Conservation (phyloP, 2,888 invertebrate genomes). For the Lottia gigantea region DNA sequence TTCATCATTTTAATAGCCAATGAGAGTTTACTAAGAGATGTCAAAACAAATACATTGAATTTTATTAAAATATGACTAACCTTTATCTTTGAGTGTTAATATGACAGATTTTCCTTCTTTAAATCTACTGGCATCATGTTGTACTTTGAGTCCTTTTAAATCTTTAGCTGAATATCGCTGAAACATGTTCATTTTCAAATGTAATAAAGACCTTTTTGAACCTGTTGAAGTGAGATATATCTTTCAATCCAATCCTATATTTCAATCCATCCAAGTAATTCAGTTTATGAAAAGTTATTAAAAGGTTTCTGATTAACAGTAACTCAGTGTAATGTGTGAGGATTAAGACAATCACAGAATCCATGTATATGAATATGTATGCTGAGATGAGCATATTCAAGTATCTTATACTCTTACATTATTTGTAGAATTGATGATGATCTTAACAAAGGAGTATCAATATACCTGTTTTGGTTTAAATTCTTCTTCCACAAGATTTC, state of each 20-base stretch:
- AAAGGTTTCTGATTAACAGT: not conserved
- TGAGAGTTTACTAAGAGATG: too few relatives aligned
- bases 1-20: too few relatives aligned
- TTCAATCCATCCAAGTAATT: too few relatives aligned
- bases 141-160: slow-evolving; percentile 85
- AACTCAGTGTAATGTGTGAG: too few relatives aligned
- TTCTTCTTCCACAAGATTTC: slow-evolving; percentile 85
- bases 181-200: slow-evolving; percentile 21
- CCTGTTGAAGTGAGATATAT: too few relatives aligned
- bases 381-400: too few relatives aligned
- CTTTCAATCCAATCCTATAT: not conserved
- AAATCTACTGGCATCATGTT: slow-evolving; percentile 79
- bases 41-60: not conserved
- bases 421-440: not conserved
- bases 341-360: too few relatives aligned
- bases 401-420: too few relatives aligned
- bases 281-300: too few relatives aligned
- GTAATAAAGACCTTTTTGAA: too few relatives aligned
- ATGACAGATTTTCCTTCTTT: slow-evolving; percentile 86
- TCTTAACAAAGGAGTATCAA: not conserved
- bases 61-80: slow-evolving; percentile 55
- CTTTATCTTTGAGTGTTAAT: slow-evolving; percentile 92
- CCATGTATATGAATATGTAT: too few relatives aligned
- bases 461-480: slow-evolving; percentile 65
- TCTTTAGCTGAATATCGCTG: slow-evolving; percentile 78